Evolutionary conservation across 35 echinoderm and acorn worm genomes (phyloP), one percentile per base, ranked within the genome.

Genomic region (Amphiura filiformis): DNA sequence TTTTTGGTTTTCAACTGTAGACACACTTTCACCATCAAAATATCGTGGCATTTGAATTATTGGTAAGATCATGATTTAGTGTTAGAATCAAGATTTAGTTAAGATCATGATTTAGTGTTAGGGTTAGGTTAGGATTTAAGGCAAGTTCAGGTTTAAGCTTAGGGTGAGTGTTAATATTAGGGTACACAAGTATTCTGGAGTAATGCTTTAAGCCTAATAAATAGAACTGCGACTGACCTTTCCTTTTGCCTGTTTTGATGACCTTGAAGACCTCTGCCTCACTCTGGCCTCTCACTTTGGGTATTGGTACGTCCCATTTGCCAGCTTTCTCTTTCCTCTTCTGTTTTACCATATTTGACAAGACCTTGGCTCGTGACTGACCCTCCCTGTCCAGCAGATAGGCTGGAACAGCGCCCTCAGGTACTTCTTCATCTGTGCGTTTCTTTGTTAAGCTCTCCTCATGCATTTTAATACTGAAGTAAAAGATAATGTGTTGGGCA

Each of bases 301-400:
- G 96, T 2, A 99, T 80, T 13, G 96, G 96, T 13, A 99, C 96
- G 36, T 99, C 96, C 96, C 96, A 99, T 61, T 99, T 99, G 36
- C 96, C 96, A 40, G 96, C 96, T 80, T 99, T 99, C 84, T 99
- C 93, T 78, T 99, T 94, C 80, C 96, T 89, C 61, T 99, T 99
- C 90, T 99, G 96, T 86, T 99, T 99, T 70, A 99, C 93, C 96
- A 99, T 99, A 64, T 99, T 99, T 37, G 96, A 99, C 13, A 99
- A 86, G 26, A 99, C 96, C 80, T 99, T 99, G 84, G 96, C 96
- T 47, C 96, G 42, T 4, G 84, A 82, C 61, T 99, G 96, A 35
- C 96, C 96, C 81, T 99, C 96, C 38, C 96, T 70, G 76, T 99
- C 96, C 49, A 99, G 77, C 38, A 99, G 83, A 61, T 99, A 99